Evolutionary conservation across 2,113 vertebrate genomes (phyloP), one percentile per base, ranked within the genome.

Genomic region (Onychorhynchus coronatus): DNA sequence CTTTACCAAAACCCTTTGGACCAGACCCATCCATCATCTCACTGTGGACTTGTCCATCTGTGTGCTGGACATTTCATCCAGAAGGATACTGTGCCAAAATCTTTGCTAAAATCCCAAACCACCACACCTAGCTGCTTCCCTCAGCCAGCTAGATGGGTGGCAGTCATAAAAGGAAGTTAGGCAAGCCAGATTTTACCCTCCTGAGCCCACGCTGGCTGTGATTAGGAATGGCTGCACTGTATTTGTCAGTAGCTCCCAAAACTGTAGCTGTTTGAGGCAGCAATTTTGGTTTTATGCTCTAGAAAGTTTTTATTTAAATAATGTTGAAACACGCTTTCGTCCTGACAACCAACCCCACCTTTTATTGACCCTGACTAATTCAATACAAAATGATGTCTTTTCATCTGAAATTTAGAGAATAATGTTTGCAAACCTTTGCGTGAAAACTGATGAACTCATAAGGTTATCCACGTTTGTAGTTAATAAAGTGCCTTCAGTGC

Each of bases 21-120:
- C 3, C 8, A 4, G 1, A 52, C 4, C 5, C 3, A 6, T 56
- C 20, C 55, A 5, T 5, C 11, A n/a, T 12, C 1, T 0, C 9
- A 13, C 46, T 50, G 50, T 3, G 5, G 20, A 67, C 8, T 23
- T 61, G 9, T 41, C 30, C 30, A 20, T 10, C 33, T 59, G 24
- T 46, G 4, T 19, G 15, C 3, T 42, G 23, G 8, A 67, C 5
- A 14, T 62, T 62, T 58, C 58, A 37, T 49, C 13, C 53, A 59
- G 35, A 55, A 41, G 22, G 4, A 31, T 27, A 31, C 6, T 47
- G 16, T 14, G 21, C 33, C 19, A 67, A 55, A 65, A 63, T 1
- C 27, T 72, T 41, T 80, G 5, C 8, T 66, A 46, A 73, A 58
- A 58, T 47, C 12, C 19, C 19, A 55, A 66, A 8, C 17, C 18